Percentiles rank a stretch among this genome's conserved stretches.
Evolutionary conservation across 2,888 invertebrate genomes (phyloP).

Genomic region (Drosophila helvetica): DNA sequence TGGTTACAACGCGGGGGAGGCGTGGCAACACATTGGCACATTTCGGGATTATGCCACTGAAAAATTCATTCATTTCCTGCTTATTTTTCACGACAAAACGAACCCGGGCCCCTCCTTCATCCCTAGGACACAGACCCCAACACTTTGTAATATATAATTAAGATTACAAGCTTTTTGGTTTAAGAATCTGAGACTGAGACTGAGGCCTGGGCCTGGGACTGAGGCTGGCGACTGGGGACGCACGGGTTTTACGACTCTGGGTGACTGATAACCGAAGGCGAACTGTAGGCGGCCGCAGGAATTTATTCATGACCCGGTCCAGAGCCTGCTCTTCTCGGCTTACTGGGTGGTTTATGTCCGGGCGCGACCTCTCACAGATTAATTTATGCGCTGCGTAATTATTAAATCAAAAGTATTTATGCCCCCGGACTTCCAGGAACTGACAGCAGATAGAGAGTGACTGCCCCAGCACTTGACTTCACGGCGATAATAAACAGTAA

Average conservation of each 20-base stretch:
- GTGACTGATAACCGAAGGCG: slow-evolving; percentile 75
- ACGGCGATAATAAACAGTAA: slow-evolving; percentile 35
- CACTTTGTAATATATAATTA: slow-evolving; percentile 79
- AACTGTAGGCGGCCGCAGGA: slow-evolving; percentile 48
- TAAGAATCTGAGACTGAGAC: slow-evolving; percentile 51
- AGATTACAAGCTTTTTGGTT: slow-evolving; percentile 76
- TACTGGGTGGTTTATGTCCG: slow-evolving; percentile 59
- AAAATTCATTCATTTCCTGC: slow-evolving; percentile 79
- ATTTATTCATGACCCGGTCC: slow-evolving; percentile 66
- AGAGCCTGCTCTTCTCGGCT: slow-evolving; percentile 37
- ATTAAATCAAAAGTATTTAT: slow-evolving; percentile 62
- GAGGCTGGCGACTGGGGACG: slow-evolving; percentile 26
- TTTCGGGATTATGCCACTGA: slow-evolving; percentile 76
- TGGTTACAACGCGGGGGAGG: slow-evolving; percentile 33
- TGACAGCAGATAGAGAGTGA: no score
- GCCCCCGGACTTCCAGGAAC: slow-evolving; percentile 11
- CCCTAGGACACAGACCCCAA: slow-evolving; percentile 46
- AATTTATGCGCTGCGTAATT: slow-evolving; percentile 65
- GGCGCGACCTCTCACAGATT: slow-evolving; percentile 47
- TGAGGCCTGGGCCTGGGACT: slow-evolving; percentile 29
- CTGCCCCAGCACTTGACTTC: slow-evolving; percentile 2
- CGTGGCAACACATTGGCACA: slow-evolving; percentile 74
- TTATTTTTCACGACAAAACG: slow-evolving; percentile 61
- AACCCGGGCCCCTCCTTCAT: slow-evolving; percentile 9
- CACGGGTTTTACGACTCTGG: slow-evolving; percentile 57